A percentile compares a stretch with the other conserved stretches of the same genome.
Evolutionary conservation across 2,888 invertebrate genomes (phyloP).

Genomic region (Apotomis betuletana): DNA sequence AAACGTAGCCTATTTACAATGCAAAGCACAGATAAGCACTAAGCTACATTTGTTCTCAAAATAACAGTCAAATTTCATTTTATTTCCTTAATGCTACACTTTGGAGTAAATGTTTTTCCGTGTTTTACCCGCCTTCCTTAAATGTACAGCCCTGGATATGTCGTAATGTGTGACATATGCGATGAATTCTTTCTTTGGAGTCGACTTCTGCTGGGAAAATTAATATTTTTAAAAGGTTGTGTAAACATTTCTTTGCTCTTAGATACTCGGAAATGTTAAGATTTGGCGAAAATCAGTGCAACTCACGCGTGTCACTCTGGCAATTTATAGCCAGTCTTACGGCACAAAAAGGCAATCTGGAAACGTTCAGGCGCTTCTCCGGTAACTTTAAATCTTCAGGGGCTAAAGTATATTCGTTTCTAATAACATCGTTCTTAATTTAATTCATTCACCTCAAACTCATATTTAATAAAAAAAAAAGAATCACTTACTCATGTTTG

Average conservation of each 20-base stretch:
- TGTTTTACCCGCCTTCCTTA: background rate
- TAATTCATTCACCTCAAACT: too few species aligned
- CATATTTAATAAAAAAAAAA: too few species aligned
- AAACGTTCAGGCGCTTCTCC: background rate
- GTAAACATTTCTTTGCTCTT: too few species aligned
- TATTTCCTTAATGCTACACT: background rate
- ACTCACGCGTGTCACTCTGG: slow-evolving; percentile 14
- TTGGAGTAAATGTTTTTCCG: too few species aligned
- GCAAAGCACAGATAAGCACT: background rate
- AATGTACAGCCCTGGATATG: background rate
- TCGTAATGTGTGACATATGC: background rate
- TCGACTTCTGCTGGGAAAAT: too few species aligned
- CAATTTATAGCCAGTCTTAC: slow-evolving; percentile 27
- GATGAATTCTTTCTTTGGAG: too few species aligned
- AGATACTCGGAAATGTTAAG: background rate
- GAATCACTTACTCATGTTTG: too few species aligned
- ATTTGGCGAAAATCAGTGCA: slow-evolving; percentile 23
- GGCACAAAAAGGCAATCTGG: slow-evolving; percentile 3
- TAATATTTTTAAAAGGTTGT: too few species aligned
- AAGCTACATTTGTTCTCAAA: background rate
- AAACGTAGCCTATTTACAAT: background rate
- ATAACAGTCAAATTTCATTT: background rate
- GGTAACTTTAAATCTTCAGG: too few species aligned
- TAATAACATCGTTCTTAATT: too few species aligned
- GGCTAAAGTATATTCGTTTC: too few species aligned